A percentile compares a stretch with the other conserved stretches of the same genome.
Evolutionary conservation across 2,113 vertebrate genomes (phyloP).

Genomic region (Gasterosteus nipponicus): DNA sequence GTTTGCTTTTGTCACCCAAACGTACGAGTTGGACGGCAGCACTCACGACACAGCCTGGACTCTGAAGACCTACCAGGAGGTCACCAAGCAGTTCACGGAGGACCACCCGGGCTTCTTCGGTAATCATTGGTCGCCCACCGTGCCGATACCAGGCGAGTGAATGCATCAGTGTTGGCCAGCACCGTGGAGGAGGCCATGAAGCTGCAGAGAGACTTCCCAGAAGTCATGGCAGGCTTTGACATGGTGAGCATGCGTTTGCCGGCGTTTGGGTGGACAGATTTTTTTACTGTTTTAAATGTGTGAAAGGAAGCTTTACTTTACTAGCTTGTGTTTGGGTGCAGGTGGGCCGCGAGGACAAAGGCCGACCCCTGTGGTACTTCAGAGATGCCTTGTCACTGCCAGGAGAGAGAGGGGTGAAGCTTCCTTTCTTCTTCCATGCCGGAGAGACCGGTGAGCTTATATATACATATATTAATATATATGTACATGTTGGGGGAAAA

Average conservation of each 20-base stretch:
- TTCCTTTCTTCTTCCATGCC: conserved; percentile 93
- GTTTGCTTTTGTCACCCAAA: conserved; percentile 63
- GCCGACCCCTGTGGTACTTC: conserved; percentile 86
- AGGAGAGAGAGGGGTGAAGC: conserved; percentile 66
- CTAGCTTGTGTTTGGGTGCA: conserved; percentile 42
- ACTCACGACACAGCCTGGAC: conserved; percentile 79
- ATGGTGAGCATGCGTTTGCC: conserved; percentile 80
- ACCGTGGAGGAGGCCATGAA: conserved; percentile 80
- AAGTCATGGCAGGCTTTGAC: conserved; percentile 90
- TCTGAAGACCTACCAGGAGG: conserved; percentile 81
- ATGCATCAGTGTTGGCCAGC: conserved; percentile 71
- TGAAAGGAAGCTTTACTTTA: background rate
- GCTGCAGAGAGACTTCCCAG: conserved; percentile 83
- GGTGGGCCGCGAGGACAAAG: conserved; percentile 91
- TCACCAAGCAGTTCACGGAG: conserved; percentile 78
- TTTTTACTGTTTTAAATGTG: background rate
- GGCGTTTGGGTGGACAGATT: background rate
- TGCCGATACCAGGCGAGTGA: conserved; percentile 74
- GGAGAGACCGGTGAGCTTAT: conserved; percentile 88
- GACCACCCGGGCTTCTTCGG: conserved; percentile 86
- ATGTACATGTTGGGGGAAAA: no score
- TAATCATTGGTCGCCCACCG: background rate
- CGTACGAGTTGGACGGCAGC: conserved; percentile 89
- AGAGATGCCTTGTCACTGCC: conserved; percentile 86
- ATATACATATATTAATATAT: background rate